Conservation (phyloP, 1,140 invertebrate genomes). For the Chironomus striatipennis region DNA sequence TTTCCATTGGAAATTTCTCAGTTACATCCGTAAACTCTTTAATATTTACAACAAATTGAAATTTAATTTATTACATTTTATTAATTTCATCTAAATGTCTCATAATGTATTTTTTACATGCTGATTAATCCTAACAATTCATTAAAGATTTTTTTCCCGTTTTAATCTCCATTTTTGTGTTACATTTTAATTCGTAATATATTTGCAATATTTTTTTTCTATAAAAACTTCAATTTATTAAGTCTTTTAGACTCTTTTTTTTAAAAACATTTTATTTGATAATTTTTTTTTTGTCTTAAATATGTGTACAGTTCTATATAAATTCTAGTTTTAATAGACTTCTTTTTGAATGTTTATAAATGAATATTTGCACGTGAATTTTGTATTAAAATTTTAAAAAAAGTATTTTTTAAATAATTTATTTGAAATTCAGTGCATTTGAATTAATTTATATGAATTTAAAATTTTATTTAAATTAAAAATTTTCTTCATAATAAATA, state of each 20-base stretch:
- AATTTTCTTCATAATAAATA: too few species aligned
- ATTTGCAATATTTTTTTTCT: not conserved
- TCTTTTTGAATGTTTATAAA: too few species aligned
- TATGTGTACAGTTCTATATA: not conserved
- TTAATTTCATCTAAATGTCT: not conserved
- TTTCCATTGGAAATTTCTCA: not conserved
- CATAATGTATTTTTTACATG: not conserved
- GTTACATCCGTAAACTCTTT: not conserved
- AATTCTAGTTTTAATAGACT: not conserved
- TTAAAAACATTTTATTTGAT: not conserved
- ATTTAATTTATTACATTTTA: not conserved
- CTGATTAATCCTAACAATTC: not conserved
- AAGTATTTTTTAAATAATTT: too few species aligned
- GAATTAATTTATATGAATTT: too few species aligned
- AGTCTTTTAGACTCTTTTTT: not conserved
- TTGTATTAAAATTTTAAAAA: too few species aligned
- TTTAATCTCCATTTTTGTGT: not conserved
- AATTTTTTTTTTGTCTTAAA: not conserved
- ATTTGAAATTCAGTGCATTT: too few species aligned
- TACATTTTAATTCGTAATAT: not conserved
- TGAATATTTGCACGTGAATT: too few species aligned
- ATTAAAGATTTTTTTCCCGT: not conserved
- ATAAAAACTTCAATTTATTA: not conserved
- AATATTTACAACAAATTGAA: not conserved
- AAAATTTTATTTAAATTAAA: too few species aligned